phyloP scores from a whole-genome alignment of 2,797 vertebrate genomes.

The Pteropus rufus region DNA sequence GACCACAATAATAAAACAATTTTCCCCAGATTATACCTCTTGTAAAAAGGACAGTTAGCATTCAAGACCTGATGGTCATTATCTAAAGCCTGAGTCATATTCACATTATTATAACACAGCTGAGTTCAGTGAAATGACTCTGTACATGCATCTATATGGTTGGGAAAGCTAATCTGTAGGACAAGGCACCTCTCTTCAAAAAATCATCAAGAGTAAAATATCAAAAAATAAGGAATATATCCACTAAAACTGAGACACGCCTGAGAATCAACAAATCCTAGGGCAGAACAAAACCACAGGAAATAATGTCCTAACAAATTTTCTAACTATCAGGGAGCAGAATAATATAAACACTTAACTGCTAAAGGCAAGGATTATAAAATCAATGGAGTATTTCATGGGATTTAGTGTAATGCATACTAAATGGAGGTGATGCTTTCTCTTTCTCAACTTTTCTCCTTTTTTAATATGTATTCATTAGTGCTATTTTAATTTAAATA shows the following conservation, averaged over 20 bases:
- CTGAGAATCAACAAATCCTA: background rate
- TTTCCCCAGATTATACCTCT: background rate
- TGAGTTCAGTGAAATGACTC: background rate
- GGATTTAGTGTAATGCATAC: slow-evolving; percentile 64
- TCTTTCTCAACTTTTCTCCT: background rate
- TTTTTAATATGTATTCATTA: background rate
- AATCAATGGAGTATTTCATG: slow-evolving; percentile 79
- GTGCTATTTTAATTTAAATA: background rate
- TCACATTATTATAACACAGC: background rate
- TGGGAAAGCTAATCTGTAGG: background rate
- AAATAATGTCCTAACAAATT: slow-evolving; percentile 56
- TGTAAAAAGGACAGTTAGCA: background rate
- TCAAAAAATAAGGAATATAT: background rate
- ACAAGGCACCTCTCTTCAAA: background rate
- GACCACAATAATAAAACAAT: background rate
- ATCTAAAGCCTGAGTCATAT: background rate
- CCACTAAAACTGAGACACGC: background rate
- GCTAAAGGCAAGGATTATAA: slow-evolving; percentile 78
- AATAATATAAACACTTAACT: slow-evolving; percentile 72
- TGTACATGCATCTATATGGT: background rate
- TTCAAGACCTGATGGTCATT: background rate
- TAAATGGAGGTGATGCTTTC: slow-evolving; percentile 36
- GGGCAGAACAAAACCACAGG: background rate
- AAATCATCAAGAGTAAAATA: background rate
- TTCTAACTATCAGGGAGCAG: slow-evolving; percentile 58